Conservation (phyloP, 2,797 vertebrate genomes). For the Pseudomugil gertrudae region DNA sequence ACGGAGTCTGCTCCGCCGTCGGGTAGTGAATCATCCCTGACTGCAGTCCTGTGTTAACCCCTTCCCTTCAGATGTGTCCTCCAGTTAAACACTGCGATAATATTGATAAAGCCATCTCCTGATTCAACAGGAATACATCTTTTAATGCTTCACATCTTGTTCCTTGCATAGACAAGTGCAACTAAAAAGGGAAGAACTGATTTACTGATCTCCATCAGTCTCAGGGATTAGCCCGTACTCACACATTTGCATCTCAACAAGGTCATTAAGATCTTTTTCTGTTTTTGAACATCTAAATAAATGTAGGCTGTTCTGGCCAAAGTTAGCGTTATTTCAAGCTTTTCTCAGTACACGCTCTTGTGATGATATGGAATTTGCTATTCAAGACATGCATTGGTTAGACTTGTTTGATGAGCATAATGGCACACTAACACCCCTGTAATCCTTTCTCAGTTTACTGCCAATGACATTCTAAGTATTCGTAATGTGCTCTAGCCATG, state of each 20-base stretch:
- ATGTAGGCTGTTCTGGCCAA: slow-evolving; percentile 30
- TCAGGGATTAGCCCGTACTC: slow-evolving; percentile 9
- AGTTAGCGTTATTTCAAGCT: slow-evolving; percentile 29
- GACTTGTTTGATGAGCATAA: slow-evolving; percentile 68
- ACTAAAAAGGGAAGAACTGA: background rate
- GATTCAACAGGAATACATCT: background rate
- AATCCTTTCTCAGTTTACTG: slow-evolving; percentile 62
- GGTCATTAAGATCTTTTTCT: slow-evolving; percentile 13
- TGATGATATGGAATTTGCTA: slow-evolving; percentile 36
- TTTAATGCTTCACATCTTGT: background rate
- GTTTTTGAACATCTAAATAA: slow-evolving; percentile 36
- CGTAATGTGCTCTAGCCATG: slow-evolving; percentile 52
- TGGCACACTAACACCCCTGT: slow-evolving; percentile 64
- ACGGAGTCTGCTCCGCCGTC: slow-evolving; percentile 51
- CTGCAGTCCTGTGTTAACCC: slow-evolving; percentile 44
- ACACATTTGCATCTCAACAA: slow-evolving; percentile 27
- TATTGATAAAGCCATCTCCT: background rate
- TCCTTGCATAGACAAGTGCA: background rate
- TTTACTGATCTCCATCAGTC: no score
- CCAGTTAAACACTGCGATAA: background rate
- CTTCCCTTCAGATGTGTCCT: slow-evolving; percentile 6
- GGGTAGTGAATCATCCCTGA: slow-evolving; percentile 36
- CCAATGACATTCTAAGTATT: slow-evolving; percentile 68
- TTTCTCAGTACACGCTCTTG: slow-evolving; percentile 2
- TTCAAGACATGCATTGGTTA: slow-evolving; percentile 43